Conservation (phyloP, 2,888 invertebrate genomes). For the Hipparchia semele region DNA sequence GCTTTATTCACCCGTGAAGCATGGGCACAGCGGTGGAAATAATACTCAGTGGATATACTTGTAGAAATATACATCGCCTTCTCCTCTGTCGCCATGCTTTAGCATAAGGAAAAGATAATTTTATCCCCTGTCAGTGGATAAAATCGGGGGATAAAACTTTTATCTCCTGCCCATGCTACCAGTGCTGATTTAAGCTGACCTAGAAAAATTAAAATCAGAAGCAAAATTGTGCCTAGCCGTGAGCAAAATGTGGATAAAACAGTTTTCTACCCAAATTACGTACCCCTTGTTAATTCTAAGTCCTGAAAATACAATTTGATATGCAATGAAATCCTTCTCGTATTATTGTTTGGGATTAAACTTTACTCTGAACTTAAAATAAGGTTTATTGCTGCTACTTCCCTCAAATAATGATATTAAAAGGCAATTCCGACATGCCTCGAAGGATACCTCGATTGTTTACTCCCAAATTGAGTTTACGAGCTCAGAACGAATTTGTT, state of each 20-base stretch:
- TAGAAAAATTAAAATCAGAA: not conserved
- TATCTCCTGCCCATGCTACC: no score
- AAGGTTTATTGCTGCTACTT: not conserved
- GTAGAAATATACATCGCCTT: no score
- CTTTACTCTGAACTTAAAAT: not conserved
- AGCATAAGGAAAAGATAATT: no score
- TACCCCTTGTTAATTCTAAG: not conserved
- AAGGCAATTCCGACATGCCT: slow-evolving; percentile 5
- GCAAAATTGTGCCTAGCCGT: not conserved
- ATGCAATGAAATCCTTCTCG: not conserved
- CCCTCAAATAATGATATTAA: not conserved
- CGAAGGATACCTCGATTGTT: not conserved
- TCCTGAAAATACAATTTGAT: not conserved
- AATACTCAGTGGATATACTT: no score
- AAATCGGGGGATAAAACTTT: no score
- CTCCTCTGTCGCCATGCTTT: no score
- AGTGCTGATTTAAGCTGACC: no score
- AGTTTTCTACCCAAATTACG: not conserved
- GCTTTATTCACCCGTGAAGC: no score
- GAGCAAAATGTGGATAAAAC: not conserved
- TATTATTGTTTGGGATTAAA: slow-evolving; percentile 10
- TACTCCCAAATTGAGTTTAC: not conserved
- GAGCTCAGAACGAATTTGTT: not conserved
- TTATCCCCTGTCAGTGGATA: no score
- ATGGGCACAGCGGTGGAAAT: no score